Evolutionary conservation across 2,797 vertebrate species (phyloP).

Genomic region (Chelon auratus): DNA sequence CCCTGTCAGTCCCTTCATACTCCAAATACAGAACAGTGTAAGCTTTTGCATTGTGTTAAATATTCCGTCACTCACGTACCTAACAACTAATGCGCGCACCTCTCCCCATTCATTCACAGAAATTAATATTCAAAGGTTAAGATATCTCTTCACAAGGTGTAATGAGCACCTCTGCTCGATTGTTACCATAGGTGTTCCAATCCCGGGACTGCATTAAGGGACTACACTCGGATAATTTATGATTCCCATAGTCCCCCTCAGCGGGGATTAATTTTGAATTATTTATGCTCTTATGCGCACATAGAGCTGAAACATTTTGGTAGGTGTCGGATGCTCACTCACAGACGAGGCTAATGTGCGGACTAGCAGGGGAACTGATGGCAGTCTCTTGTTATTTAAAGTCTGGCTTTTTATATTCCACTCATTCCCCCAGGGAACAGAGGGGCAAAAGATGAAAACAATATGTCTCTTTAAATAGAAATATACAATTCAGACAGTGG

Average conservation of each 20-base stretch:
- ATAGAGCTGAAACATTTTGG: constrained; percentile 98
- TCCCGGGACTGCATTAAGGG: constrained; percentile 88
- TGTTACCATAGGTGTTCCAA: constrained; percentile 96
- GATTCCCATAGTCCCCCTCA: constrained; percentile 95
- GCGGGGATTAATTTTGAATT: constrained; percentile 99
- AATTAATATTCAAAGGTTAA: constrained; percentile 98
- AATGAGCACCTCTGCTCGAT: constrained; percentile 94
- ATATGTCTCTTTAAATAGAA: constrained; percentile 83
- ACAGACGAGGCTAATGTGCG: constrained; percentile 87
- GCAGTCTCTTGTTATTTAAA: constrained; percentile 98
- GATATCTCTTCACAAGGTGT: constrained; percentile 92
- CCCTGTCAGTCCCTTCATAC: background rate
- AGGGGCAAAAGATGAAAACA: constrained; percentile 85
- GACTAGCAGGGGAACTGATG: constrained; percentile 95
- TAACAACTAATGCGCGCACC: constrained; percentile 58
- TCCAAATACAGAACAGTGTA: constrained; percentile 20
- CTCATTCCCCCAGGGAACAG: constrained; percentile 83
- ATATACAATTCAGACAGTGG: constrained; percentile 72
- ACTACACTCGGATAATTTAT: constrained; percentile 96
- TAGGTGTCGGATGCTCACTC: constrained; percentile 95
- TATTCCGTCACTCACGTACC: constrained; percentile 46
- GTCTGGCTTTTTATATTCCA: constrained; percentile 95
- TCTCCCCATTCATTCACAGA: constrained; percentile 80
- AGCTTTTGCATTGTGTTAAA: constrained; percentile 33
- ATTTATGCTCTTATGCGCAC: constrained; percentile 97